phyloP scores from a whole-genome alignment of 2,888 invertebrate genomes.

The Malthinus flaveolus region DNA sequence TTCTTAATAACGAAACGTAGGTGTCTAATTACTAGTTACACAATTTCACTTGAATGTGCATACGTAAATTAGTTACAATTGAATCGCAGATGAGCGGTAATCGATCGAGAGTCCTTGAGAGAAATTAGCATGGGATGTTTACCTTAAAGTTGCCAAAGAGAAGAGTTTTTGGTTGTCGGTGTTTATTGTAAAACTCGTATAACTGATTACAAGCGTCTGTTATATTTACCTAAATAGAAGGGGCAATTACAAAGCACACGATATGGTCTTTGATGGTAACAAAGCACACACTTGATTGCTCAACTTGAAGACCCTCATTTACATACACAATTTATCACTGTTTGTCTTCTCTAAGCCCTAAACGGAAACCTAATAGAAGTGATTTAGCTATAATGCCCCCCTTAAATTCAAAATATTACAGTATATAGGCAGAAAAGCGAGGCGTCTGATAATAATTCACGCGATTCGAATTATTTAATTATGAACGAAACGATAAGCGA shows the following conservation, averaged over 20 bases:
- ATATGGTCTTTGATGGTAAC: slow-evolving; percentile 26
- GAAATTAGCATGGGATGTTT: no score
- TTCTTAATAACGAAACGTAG: background rate
- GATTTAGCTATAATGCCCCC: slow-evolving; percentile 24
- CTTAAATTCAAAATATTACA: slow-evolving; percentile 11
- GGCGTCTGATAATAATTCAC: slow-evolving; percentile 21
- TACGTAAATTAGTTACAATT: background rate
- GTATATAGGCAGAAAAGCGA: slow-evolving; percentile 7
- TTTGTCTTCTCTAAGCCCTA: slow-evolving; percentile 26
- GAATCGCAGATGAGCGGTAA: background rate
- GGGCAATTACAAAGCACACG: slow-evolving; percentile 15
- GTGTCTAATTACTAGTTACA: slow-evolving; percentile 3
- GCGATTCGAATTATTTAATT: slow-evolving; percentile 23
- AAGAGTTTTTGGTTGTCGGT: background rate
- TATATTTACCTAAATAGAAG: slow-evolving; percentile 14
- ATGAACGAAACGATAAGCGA: slow-evolving; percentile 21
- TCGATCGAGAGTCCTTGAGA: no score
- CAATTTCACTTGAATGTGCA: background rate
- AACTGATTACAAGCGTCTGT: slow-evolving; percentile 10
- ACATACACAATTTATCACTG: slow-evolving; percentile 32
- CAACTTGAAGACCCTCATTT: slow-evolving; percentile 28
- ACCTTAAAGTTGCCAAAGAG: background rate
- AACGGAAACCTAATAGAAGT: slow-evolving; percentile 25
- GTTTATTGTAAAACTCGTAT: background rate
- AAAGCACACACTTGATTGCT: slow-evolving; percentile 30